Evolutionary conservation across 2,113 vertebrate species (phyloP).

Genomic region (Carassius auratus): DNA sequence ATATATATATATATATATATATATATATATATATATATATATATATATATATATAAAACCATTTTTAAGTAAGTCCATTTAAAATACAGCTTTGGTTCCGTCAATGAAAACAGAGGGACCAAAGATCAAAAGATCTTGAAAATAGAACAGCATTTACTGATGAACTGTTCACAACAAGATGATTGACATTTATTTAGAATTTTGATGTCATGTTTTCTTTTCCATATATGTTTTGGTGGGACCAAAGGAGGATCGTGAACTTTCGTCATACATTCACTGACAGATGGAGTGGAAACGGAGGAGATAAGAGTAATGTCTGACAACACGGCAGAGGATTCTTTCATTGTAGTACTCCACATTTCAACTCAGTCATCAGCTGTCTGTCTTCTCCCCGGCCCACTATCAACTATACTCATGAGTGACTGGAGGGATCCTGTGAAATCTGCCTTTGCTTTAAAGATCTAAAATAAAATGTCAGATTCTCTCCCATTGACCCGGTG

Average conservation of each 20-base stretch:
- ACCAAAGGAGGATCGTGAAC: not conserved
- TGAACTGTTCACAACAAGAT: not conserved
- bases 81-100: not conserved
- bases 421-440: conserved; percentile 56
- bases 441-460: conserved; percentile 57
- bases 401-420: conserved; percentile 48
- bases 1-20: too few relatives aligned
- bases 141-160: not conserved
- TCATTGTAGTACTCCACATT: conserved; percentile 45
- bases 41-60: too few relatives aligned
- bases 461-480: conserved; percentile 64
- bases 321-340: conserved; percentile 23
- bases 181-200: not conserved
- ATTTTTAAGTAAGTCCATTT: not conserved
- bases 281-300: conserved; percentile 14
- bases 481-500: conserved; percentile 59
- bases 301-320: conserved; percentile 42
- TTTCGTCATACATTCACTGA: conserved; percentile 17
- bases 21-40: too few relatives aligned
- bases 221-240: not conserved
- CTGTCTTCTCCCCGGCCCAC: conserved; percentile 24
- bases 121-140: not conserved
- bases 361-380: conserved; percentile 37
- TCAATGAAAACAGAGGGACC: not conserved
- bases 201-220: not conserved